phyloP scores from a whole-genome alignment of 1,140 invertebrate species.

The Achroia grisella region DNA sequence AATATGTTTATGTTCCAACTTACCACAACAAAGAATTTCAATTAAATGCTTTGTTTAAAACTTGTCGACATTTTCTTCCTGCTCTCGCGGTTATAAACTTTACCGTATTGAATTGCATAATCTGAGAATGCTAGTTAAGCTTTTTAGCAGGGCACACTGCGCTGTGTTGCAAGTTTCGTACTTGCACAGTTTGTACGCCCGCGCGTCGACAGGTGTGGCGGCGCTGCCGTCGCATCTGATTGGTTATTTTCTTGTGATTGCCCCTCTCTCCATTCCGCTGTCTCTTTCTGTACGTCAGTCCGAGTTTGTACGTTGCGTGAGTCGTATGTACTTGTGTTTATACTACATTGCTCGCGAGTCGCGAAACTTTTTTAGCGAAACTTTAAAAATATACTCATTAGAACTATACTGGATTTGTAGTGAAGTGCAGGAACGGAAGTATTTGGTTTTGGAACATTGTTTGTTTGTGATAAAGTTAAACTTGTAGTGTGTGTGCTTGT shows the following conservation, averaged over 20 bases:
- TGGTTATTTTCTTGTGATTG: conserved; percentile 5
- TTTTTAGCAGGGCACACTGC: neutral
- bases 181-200: neutral
- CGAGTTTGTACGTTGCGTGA: conserved; percentile 34
- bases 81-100: conserved; percentile 26
- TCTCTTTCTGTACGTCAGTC: conserved; percentile 28
- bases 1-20: no score
- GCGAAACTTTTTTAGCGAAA: conserved; percentile 53
- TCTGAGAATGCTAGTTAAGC: neutral
- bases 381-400: conserved; percentile 7
- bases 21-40: conserved; percentile 26
- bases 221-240: conserved; percentile 33
- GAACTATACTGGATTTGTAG: conserved; percentile 1
- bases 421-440: conserved; percentile 26
- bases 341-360: conserved; percentile 14
- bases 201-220: conserved; percentile 43
- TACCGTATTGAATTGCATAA: conserved; percentile 22
- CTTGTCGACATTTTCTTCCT: conserved; percentile 40
- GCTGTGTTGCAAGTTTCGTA: neutral
- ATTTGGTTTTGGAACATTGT: conserved; percentile 3
- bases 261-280: conserved; percentile 16
- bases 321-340: conserved; percentile 14
- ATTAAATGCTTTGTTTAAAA: conserved; percentile 29
- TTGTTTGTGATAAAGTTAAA: conserved; percentile 3
- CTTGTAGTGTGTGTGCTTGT: conserved; percentile 46